These are phyloP conservation scores for Diplodus sargus DNA, from an alignment of 2,797 vertebrate species.

Conservation along the genomic window DNA sequence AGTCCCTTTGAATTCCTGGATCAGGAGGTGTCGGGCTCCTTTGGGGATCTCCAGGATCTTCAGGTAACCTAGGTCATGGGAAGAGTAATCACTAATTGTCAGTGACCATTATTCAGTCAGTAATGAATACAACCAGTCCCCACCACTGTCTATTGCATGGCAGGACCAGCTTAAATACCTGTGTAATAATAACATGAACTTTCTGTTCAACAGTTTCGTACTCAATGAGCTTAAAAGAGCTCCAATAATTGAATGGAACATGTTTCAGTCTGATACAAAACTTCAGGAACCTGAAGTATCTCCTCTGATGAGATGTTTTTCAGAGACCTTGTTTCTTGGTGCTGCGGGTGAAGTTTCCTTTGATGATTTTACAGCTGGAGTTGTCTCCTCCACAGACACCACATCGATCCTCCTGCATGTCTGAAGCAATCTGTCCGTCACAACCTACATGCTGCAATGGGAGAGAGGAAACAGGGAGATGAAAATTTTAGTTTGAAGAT, in stretches of 20 bases:
- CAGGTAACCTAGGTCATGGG: slow-evolving; percentile 86
- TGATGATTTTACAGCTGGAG: slow-evolving; percentile 93
- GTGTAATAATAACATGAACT: not conserved
- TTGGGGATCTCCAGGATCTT: slow-evolving; percentile 97
- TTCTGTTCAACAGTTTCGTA: not conserved
- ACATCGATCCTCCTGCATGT: slow-evolving; percentile 93
- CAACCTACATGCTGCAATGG: slow-evolving; percentile 93
- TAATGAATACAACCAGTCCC: not conserved
- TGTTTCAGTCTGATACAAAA: not conserved
- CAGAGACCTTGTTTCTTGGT: slow-evolving; percentile 90
- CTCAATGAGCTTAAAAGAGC: not conserved
- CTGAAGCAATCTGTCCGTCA: slow-evolving; percentile 94
- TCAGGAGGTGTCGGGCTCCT: slow-evolving; percentile 92
- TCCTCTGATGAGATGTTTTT: not conserved
- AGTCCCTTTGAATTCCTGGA: slow-evolving; percentile 90
- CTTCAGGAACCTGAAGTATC: not conserved
- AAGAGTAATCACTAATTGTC: not conserved
- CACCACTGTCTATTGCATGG: not conserved
- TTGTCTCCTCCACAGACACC: slow-evolving; percentile 97
- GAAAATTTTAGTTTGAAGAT: not conserved
- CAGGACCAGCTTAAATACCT: not conserved
- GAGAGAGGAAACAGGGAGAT: not conserved
- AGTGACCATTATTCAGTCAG: not conserved
- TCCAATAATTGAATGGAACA: not conserved
- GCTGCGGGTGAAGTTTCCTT: slow-evolving; percentile 93